Conservation (phyloP, 2,888 invertebrate species). For the Pinctada fucata region DNA sequence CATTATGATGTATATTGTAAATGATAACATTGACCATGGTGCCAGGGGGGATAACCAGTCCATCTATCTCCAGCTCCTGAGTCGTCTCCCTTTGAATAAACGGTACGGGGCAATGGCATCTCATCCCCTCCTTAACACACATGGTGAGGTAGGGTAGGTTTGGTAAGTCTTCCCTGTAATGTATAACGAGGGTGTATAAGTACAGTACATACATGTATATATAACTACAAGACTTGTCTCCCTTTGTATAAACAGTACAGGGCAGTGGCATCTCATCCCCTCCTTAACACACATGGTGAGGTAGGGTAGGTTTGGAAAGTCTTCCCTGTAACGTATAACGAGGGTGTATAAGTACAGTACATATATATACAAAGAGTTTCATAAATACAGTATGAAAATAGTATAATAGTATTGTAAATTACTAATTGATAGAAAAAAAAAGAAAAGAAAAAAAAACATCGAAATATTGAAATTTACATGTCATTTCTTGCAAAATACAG, state of each 20-base stretch:
- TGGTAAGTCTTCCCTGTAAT: constrained; percentile 65
- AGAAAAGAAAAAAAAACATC: too few relatives aligned
- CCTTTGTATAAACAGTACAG: constrained; percentile 69
- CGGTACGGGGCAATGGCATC: constrained; percentile 65
- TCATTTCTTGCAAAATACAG: too few relatives aligned
- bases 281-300: constrained; percentile 71
- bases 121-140: constrained; percentile 69
- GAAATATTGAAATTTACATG: too few relatives aligned
- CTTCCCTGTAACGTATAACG: constrained; percentile 60
- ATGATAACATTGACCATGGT: constrained; percentile 57
- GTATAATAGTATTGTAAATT: too few relatives aligned
- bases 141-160: constrained; percentile 65
- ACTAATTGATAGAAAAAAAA: too few relatives aligned
- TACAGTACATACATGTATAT: too few relatives aligned
- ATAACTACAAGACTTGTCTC: too few relatives aligned
- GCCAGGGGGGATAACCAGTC: constrained; percentile 56
- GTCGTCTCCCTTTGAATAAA: constrained; percentile 63
- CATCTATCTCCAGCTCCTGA: constrained; percentile 59
- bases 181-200: constrained; percentile 1
- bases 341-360: too few relatives aligned
- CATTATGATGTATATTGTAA: constrained; percentile 66
- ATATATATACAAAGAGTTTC: too few relatives aligned
- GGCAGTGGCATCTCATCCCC: constrained; percentile 61
- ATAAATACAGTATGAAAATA: constrained; percentile 1
- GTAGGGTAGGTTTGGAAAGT: constrained; percentile 62